phyloP scores from a whole-genome alignment of 2,797 vertebrate species.

The Micrastur ruficollis region DNA sequence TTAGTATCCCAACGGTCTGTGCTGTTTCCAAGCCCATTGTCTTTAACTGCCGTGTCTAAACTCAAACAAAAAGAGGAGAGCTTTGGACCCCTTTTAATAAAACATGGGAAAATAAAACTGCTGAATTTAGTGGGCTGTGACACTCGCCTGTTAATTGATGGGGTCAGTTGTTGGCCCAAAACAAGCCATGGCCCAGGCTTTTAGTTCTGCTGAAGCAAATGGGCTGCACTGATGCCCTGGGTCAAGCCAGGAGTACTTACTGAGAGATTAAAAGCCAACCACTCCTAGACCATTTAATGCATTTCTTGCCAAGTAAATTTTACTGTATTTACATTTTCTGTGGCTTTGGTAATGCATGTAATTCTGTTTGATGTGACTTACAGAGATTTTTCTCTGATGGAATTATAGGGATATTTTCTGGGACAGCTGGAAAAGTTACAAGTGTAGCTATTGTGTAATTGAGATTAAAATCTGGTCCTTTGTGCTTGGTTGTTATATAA shows the following conservation, averaged over 20 bases:
- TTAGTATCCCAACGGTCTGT: neutral
- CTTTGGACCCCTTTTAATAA: neutral
- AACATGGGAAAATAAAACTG: neutral
- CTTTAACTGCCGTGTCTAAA: neutral
- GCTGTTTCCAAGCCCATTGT: neutral
- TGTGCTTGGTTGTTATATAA: neutral
- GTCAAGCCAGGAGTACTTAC: neutral
- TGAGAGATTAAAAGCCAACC: neutral
- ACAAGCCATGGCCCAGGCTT: neutral
- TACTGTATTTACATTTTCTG: neutral
- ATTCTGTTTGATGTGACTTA: neutral
- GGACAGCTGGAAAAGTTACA: neutral
- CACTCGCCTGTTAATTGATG: neutral
- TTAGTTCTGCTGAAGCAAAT: neutral
- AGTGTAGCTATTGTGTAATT: neutral
- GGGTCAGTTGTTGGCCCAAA: neutral
- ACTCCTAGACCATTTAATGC: neutral
- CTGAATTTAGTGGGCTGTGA: neutral
- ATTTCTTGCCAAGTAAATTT: neutral
- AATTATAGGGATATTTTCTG: neutral
- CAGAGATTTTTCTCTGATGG: neutral
- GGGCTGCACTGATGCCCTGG: neutral
- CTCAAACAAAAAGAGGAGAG: neutral
- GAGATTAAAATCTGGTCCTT: constrained; percentile 7
- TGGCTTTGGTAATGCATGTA: neutral